Evolutionary conservation across 2,888 invertebrate genomes (phyloP).

Genomic region (Cerastoderma edule): DNA sequence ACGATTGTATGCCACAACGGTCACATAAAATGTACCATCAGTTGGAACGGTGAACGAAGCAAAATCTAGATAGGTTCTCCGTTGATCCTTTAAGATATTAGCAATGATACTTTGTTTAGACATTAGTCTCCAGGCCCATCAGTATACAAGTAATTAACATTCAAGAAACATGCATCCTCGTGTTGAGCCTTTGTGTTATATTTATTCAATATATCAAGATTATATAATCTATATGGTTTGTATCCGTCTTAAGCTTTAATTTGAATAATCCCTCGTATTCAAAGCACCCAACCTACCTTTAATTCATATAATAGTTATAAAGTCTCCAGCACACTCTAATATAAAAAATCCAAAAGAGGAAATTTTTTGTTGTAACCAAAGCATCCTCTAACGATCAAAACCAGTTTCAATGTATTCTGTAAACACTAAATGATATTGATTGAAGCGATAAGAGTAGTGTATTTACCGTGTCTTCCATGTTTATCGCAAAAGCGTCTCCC

Average conservation of each 20-base stretch:
- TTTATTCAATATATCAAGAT: not conserved
- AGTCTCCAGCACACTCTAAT: too few species aligned
- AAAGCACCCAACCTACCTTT: too few species aligned
- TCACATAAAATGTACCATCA: conserved; percentile 60
- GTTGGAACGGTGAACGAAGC: conserved; percentile 46
- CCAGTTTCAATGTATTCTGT: too few species aligned
- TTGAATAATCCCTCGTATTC: too few species aligned
- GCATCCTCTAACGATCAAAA: too few species aligned
- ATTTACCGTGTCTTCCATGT: not conserved
- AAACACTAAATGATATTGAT: too few species aligned
- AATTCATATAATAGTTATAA: too few species aligned
- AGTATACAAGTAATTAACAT: not conserved
- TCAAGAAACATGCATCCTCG: not conserved
- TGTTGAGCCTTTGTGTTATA: not conserved
- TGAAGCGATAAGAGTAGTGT: not conserved
- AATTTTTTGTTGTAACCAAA: too few species aligned
- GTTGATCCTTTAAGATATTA: not conserved
- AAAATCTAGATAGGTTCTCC: not conserved
- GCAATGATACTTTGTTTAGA: not conserved
- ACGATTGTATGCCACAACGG: conserved; percentile 66
- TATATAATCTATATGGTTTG: not conserved
- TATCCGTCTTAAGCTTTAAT: too few species aligned
- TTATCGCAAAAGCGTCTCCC: not conserved
- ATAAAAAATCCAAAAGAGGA: not conserved
- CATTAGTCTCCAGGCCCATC: not conserved